These are phyloP conservation scores for Bombus impatiens DNA, from an alignment of 1,140 invertebrate species.

Conservation along the genomic window DNA sequence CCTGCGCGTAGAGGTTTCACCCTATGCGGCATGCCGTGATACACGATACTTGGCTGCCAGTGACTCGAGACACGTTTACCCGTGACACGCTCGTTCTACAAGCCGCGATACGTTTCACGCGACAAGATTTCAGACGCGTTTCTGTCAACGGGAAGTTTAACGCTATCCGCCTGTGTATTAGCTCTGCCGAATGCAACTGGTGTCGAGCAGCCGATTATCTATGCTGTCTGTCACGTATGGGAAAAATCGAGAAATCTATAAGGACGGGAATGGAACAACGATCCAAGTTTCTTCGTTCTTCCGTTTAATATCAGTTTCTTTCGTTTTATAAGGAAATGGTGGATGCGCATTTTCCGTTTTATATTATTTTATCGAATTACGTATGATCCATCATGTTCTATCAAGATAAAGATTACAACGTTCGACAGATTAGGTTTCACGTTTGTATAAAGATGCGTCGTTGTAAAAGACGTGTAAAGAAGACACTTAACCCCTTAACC, in stretches of 20 bases:
- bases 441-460: too few relatives aligned
- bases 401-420: too few relatives aligned
- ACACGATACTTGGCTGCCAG: conserved; percentile 66
- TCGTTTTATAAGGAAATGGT: too few relatives aligned
- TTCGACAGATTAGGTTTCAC: too few relatives aligned
- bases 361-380: too few relatives aligned
- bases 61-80: conserved; percentile 63
- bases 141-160: conserved; percentile 57
- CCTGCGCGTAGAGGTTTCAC: conserved; percentile 53
- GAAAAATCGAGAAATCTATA: background rate
- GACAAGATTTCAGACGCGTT: conserved; percentile 60
- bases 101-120: conserved; percentile 39
- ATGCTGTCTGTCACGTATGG: too few relatives aligned
- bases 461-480: too few relatives aligned
- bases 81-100: conserved; percentile 57
- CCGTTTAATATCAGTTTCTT: too few relatives aligned
- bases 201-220: conserved; percentile 16
- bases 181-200: conserved; percentile 60
- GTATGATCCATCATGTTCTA: too few relatives aligned
- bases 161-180: conserved; percentile 41
- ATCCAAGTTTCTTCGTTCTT: background rate
- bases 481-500: too few relatives aligned
- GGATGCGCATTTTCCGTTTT: too few relatives aligned
- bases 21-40: conserved; percentile 56
- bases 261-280: too few relatives aligned